These are phyloP conservation scores for Ceraclea dissimilis DNA, from an alignment of 2,888 invertebrate genomes.

Conservation along the genomic window DNA sequence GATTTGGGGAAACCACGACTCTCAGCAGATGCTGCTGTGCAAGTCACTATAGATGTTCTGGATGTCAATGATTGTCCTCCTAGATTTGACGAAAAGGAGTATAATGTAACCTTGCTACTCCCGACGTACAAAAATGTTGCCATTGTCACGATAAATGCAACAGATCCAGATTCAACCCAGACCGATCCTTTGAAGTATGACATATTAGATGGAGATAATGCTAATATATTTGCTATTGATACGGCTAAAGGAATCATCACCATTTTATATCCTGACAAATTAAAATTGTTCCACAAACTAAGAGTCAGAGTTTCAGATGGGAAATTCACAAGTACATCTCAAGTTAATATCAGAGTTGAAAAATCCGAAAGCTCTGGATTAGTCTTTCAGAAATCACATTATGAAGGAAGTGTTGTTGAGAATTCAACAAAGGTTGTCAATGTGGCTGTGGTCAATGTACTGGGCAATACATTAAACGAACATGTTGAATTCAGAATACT, in stretches of 20 bases:
- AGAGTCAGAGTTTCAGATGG: conserved; percentile 84
- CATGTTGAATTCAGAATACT: conserved; percentile 79
- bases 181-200: conserved; percentile 60
- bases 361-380: conserved; percentile 68
- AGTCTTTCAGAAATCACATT: conserved; percentile 71
- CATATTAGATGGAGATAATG: conserved; percentile 75
- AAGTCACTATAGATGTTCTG: conserved; percentile 66
- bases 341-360: conserved; percentile 60
- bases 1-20: conserved; percentile 79
- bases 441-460: conserved; percentile 79
- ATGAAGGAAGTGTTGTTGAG: conserved; percentile 75
- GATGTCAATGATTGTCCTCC: conserved; percentile 93
- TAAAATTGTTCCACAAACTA: conserved; percentile 57
- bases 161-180: conserved; percentile 65
- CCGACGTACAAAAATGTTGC: conserved; percentile 77
- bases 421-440: conserved; percentile 77
- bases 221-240: conserved; percentile 65
- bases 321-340: conserved; percentile 64
- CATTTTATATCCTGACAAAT: conserved; percentile 46
- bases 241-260: conserved; percentile 59
- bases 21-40: conserved; percentile 70
- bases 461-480: conserved; percentile 80
- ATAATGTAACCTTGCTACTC: conserved; percentile 68
- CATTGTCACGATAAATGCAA: conserved; percentile 61
- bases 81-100: conserved; percentile 58